phyloP scores from a whole-genome alignment of 2,888 invertebrate species.

The Scaptomyza tumidula region DNA sequence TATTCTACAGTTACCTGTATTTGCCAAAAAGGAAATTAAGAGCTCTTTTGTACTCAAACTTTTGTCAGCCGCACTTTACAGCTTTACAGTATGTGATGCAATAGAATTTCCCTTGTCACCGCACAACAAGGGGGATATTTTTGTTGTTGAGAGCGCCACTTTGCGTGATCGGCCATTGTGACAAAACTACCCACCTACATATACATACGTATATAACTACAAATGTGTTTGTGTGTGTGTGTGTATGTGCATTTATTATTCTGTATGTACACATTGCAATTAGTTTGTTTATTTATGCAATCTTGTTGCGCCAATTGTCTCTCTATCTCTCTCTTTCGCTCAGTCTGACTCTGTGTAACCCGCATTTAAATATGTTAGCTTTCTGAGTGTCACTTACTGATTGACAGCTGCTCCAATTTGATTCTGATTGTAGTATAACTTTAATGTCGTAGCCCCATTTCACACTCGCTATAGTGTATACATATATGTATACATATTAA shows the following conservation, averaged over 20 bases:
- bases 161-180: constrained; percentile 47
- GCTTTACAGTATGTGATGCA: not conserved
- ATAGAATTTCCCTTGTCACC: constrained; percentile 10
- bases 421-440: constrained; percentile 29
- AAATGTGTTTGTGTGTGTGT: not conserved
- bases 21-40: not conserved
- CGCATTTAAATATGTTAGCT: constrained; percentile 1
- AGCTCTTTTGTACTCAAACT: not conserved
- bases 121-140: not conserved
- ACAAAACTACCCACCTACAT: constrained; percentile 16
- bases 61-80: not conserved
- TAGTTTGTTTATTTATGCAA: constrained; percentile 40
- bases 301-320: constrained; percentile 24
- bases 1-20: not conserved
- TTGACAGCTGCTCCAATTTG: constrained; percentile 39
- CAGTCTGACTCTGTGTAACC: not conserved
- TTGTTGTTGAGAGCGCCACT: constrained; percentile 26
- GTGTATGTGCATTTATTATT: constrained; percentile 7
- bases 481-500: constrained; percentile 4
- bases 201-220: not conserved
- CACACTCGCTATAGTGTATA: not conserved
- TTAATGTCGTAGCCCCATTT: not conserved
- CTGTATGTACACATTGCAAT: constrained; percentile 16
- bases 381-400: constrained; percentile 6
- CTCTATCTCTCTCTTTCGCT: not conserved